phyloP scores from a whole-genome alignment of 2,888 invertebrate species.

The Sinohyriopsis cumingii region DNA sequence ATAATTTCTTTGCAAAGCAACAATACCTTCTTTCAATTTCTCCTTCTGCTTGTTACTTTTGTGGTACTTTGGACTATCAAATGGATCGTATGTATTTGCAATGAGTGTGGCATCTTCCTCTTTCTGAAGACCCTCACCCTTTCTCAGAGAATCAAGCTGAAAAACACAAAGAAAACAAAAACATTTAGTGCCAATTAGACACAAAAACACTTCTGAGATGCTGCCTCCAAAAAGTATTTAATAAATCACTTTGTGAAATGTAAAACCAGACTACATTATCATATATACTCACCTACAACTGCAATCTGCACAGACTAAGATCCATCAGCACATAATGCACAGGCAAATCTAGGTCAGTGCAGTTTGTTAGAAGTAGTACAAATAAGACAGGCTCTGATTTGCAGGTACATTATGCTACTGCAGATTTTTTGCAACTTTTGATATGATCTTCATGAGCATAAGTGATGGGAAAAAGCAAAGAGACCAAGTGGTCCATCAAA shows the following conservation, averaged over 20 bases:
- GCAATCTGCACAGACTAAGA: background rate
- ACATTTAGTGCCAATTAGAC: background rate
- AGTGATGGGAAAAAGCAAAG: background rate
- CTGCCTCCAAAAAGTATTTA: background rate
- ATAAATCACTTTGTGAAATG: background rate
- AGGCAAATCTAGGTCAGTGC: no score
- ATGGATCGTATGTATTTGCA: conserved; percentile 68
- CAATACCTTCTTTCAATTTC: conserved; percentile 42
- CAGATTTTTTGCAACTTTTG: no score
- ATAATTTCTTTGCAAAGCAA: background rate
- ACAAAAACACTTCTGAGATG: background rate
- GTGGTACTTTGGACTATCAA: conserved; percentile 58
- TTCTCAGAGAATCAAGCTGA: conserved; percentile 58
- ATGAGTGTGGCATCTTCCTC: conserved; percentile 58
- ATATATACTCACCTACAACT: no score
- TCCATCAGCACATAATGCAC: no score
- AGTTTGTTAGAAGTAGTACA: no score
- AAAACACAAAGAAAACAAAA: conserved; percentile 1
- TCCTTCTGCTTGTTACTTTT: conserved; percentile 65
- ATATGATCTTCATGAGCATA: background rate
- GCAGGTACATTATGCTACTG: no score
- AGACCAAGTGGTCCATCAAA: no score
- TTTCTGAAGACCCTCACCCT: conserved; percentile 59
- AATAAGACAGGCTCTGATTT: no score
- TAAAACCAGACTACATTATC: background rate